A percentile compares a stretch with the other conserved stretches of the same genome.
Conservation (phyloP, 1,140 invertebrate species). For the Aphaenogaster ashmeadi region DNA sequence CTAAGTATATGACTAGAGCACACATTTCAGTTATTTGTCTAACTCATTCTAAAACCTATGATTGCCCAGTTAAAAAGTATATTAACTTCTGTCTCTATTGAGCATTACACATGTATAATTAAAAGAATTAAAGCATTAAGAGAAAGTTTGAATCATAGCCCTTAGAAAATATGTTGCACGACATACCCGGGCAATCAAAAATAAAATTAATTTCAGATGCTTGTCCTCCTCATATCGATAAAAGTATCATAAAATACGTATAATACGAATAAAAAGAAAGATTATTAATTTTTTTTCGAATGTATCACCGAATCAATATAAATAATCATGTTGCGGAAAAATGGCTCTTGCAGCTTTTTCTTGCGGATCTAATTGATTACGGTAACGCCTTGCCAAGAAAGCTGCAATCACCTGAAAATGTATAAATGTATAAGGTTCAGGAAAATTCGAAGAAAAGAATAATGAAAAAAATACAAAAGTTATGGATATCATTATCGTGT, state of each 20-base stretch:
- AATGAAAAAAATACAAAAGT: conserved; percentile 11
- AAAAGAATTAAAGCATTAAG: conserved; percentile 33
- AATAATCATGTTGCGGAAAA: conserved; percentile 90
- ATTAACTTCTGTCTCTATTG: conserved; percentile 29
- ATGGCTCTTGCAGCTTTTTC: conserved; percentile 90
- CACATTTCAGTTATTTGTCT: conserved; percentile 78
- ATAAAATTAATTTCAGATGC: conserved; percentile 10
- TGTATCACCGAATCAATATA: conserved; percentile 78
- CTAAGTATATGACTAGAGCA: conserved; percentile 84
- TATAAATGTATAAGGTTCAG: conserved; percentile 35
- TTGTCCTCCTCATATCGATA: not conserved
- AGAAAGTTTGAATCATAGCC: conserved; percentile 1
- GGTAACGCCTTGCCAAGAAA: conserved; percentile 91
- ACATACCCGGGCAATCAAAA: conserved; percentile 42
- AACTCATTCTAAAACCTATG: conserved; percentile 66
- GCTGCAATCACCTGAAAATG: conserved; percentile 91
- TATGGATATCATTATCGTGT: not conserved
- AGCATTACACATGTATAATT: conserved; percentile 55
- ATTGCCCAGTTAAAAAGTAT: conserved; percentile 50
- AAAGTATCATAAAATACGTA: not conserved
- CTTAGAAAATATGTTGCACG: not conserved
- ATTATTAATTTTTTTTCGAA: conserved; percentile 44
- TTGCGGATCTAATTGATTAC: conserved; percentile 91
- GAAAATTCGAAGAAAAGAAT: not conserved
- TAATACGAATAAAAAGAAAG: conserved; percentile 46